Evolutionary conservation across 2,888 invertebrate species (phyloP).

Genomic region (Pharmacophagus antenor): DNA sequence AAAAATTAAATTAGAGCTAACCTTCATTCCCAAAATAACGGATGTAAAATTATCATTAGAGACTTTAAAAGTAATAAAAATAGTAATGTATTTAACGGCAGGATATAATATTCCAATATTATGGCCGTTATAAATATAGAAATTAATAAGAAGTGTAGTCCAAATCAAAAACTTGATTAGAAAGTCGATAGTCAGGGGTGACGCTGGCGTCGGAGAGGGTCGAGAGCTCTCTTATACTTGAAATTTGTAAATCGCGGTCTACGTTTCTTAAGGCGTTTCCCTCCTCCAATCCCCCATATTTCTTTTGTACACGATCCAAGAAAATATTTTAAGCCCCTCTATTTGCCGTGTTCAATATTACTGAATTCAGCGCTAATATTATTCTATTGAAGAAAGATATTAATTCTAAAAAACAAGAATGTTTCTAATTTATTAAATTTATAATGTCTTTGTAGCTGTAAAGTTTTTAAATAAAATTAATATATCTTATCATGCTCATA

Average conservation of each 20-base stretch:
- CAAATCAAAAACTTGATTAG: constrained; percentile 41
- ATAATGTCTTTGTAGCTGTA: too few relatives aligned
- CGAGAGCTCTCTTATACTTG: constrained; percentile 62
- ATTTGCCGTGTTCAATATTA: constrained; percentile 17
- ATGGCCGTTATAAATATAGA: neutral
- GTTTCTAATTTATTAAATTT: neutral
- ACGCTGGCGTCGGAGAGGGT: constrained; percentile 50
- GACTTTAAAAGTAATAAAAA: neutral
- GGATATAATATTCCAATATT: neutral
- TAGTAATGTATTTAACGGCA: neutral
- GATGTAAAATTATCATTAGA: neutral
- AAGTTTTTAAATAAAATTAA: too few relatives aligned
- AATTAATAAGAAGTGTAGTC: constrained; percentile 12
- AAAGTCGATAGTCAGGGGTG: constrained; percentile 40
- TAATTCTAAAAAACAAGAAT: neutral
- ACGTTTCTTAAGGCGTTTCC: constrained; percentile 48
- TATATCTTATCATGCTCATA: too few relatives aligned
- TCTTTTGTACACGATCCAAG: constrained; percentile 49
- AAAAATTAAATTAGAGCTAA: neutral
- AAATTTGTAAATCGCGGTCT: constrained; percentile 68
- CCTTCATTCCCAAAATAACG: neutral
- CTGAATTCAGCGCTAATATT: constrained; percentile 15
- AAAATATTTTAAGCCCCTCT: constrained; percentile 38
- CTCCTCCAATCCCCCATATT: constrained; percentile 48
- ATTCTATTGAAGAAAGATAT: constrained; percentile 1